A percentile compares a stretch with the other conserved stretches of the same genome.
These are phyloP conservation scores for Todiramphus chloris DNA, from an alignment of 2,113 vertebrate genomes.

Conservation along the genomic window DNA sequence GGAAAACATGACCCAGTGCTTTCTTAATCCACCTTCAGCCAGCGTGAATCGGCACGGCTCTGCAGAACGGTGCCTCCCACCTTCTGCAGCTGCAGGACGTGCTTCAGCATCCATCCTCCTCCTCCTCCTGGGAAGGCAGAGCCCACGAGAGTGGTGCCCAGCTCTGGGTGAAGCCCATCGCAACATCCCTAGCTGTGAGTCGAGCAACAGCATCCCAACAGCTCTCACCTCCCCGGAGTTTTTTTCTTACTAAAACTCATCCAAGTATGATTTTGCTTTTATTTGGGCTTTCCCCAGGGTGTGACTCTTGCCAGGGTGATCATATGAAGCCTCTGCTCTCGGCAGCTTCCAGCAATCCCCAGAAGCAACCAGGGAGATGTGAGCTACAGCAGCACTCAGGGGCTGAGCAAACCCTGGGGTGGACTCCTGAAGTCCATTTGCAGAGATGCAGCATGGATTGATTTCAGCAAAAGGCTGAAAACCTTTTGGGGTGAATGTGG, in stretches of 20 bases:
- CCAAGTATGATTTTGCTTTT: background rate
- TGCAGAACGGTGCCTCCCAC: background rate
- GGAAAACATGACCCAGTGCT: background rate
- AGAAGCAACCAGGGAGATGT: background rate
- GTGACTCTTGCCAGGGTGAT: background rate
- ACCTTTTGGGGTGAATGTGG: fast-evolving
- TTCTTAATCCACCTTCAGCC: background rate
- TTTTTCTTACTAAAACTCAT: background rate
- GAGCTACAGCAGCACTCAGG: background rate
- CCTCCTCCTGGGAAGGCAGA: background rate
- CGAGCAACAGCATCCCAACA: background rate
- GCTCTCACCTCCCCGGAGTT: background rate
- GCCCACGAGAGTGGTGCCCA: background rate
- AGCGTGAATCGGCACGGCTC: background rate
- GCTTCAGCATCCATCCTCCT: background rate
- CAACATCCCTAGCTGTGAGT: fast-evolving
- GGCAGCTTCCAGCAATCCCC: fast-evolving
- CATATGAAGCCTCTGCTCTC: background rate
- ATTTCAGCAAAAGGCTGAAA: background rate
- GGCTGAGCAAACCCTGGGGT: background rate
- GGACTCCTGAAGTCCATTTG: background rate
- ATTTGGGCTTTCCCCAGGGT: background rate
- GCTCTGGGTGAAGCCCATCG: background rate
- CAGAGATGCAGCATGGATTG: fast-evolving
- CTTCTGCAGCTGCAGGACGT: background rate